phyloP scores from a whole-genome alignment of 1,140 invertebrate genomes.

The Leptinotarsa texana region DNA sequence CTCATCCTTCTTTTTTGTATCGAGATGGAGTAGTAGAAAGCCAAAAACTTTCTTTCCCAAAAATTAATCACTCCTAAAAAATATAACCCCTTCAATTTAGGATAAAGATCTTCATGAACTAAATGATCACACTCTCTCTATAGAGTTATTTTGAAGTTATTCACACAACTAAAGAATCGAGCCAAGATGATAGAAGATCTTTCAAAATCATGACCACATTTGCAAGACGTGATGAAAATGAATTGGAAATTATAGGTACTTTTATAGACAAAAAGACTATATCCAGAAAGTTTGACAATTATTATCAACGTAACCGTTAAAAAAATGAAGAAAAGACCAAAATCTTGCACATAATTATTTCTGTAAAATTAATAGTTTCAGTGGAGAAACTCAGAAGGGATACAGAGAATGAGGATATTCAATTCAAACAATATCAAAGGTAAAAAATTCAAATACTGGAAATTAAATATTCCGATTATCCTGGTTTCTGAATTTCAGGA shows the following conservation, averaged over 20 bases:
- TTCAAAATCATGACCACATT: not conserved
- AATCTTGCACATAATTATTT: not conserved
- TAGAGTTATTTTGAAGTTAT: not conserved
- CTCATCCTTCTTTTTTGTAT: too few species aligned
- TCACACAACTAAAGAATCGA: not conserved
- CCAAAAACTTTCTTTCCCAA: too few species aligned
- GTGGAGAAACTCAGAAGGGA: too few species aligned
- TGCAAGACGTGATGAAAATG: not conserved
- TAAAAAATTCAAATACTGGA: too few species aligned
- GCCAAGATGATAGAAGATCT: not conserved
- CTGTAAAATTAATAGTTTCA: not conserved
- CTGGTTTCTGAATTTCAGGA: too few species aligned
- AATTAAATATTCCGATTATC: too few species aligned
- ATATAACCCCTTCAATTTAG: too few species aligned
- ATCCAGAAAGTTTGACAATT: not conserved
- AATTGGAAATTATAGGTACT: not conserved
- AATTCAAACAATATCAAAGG: too few species aligned
- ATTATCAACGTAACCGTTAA: not conserved
- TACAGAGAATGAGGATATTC: too few species aligned
- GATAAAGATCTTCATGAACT: not conserved
- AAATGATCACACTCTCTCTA: not conserved
- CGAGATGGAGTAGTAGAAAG: too few species aligned
- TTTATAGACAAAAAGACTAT: not conserved
- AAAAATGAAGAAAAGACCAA: not conserved
- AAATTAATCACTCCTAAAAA: too few species aligned